Evolutionary conservation across 1,140 invertebrate genomes (phyloP), one percentile per base, ranked within the genome.

Genomic region (Habropoda laboriosa): DNA sequence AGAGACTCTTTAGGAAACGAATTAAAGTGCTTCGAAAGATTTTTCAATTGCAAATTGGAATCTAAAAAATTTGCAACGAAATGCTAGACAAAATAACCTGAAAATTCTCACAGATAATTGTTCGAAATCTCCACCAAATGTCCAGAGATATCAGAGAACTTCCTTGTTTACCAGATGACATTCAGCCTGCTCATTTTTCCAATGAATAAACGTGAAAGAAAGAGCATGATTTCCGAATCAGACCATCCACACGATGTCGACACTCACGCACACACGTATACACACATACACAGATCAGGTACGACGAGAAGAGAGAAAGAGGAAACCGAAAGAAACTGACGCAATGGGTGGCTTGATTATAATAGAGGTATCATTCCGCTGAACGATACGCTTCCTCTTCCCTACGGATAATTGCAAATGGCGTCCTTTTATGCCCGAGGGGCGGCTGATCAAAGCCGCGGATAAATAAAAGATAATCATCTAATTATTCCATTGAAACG

Each of bases 271-370:
- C 12, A 55, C 24, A 55, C n/a, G 53, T 55, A 30, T 10, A 55
- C 51, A n/a, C 24, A 27, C 21, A 2, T 3, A 16, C 5, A 63
- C n/a, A 49, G 42, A 47, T 27, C 8, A 24, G 24, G n/a, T 27
- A 61, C 42, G 51, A 24, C 13, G 61, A 42, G 47, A 61, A 55
- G 3, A 40, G 60, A 57, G 55, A 45, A 16, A 58, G 75, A 51
- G 66, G 55, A 66, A 68, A 68, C 13, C 42, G 67, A 71, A 79
- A 79, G 77, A 64, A 63, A 45, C 77, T 61, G 67, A 88, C 90
- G 90, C 90, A 90, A 92, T 92, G 90, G 91, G 89, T 90, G 91
- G 90, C 87, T 92, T 91, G 87, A 92, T 93, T 92, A 90, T 92
- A 92, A 92, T 92, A 88, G 91, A 91, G 91, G 89, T 91, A 92